phyloP scores from a whole-genome alignment of 2,113 vertebrate species.

The Ancistrus triradiatus region DNA sequence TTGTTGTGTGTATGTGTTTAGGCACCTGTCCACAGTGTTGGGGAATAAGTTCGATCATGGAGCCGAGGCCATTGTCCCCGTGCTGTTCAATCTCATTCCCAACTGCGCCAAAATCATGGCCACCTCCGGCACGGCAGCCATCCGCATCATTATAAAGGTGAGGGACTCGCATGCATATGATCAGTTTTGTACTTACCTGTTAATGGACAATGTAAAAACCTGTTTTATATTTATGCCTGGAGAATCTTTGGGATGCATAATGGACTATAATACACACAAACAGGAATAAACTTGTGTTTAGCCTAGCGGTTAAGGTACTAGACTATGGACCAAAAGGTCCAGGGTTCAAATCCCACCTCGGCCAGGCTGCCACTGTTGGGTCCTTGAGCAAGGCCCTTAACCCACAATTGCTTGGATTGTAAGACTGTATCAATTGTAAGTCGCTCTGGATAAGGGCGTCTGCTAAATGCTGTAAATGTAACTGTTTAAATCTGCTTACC shows the following conservation, averaged over 20 bases:
- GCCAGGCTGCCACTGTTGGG: too few species aligned
- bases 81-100: slow-evolving; percentile 95
- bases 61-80: slow-evolving; percentile 93
- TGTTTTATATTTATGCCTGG: neutral
- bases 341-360: too few species aligned
- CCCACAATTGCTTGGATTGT: too few species aligned
- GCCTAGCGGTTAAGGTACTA: too few species aligned
- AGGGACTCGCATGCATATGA: slow-evolving; percentile 26
- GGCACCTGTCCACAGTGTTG: slow-evolving; percentile 86
- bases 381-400: too few species aligned
- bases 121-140: slow-evolving; percentile 87
- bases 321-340: too few species aligned
- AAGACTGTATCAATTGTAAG: too few species aligned
- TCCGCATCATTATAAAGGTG: slow-evolving; percentile 94
- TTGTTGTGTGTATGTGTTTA: slow-evolving; percentile 36
- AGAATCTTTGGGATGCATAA: too few species aligned
- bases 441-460: too few species aligned
- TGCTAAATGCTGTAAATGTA: too few species aligned
- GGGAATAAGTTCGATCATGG: slow-evolving; percentile 97
- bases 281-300: neutral
- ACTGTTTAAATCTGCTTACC: too few species aligned
- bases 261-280: neutral
- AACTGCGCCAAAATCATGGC: slow-evolving; percentile 98
- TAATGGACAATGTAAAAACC: too few species aligned
- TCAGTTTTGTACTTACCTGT: neutral